A percentile compares a stretch with the other conserved stretches of the same genome.
These are phyloP conservation scores for Silurus aristotelis DNA, from an alignment of 2,797 vertebrate genomes.

Conservation along the genomic window DNA sequence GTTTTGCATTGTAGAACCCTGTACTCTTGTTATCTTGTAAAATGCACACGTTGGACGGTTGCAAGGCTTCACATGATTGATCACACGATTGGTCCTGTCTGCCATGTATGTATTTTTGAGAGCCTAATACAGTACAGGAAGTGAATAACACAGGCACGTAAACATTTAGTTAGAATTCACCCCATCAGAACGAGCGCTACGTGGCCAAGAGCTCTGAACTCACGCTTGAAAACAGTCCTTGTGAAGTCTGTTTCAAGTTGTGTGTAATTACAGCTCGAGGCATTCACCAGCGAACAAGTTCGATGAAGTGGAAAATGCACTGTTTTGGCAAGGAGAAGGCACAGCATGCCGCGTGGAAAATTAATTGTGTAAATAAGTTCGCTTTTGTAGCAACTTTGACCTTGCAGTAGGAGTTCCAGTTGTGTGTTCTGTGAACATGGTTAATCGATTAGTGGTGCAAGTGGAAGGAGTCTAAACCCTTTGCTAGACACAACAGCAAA, in stretches of 20 bases:
- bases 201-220: conserved; percentile 33
- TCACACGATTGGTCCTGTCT: conserved; percentile 37
- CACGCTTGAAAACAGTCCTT: conserved; percentile 58
- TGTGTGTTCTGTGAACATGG: not conserved
- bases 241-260: conserved; percentile 68
- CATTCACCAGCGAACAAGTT: conserved; percentile 61
- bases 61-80: conserved; percentile 31
- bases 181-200: conserved; percentile 3
- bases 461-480: not conserved
- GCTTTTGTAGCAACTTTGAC: conserved; percentile 54
- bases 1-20: not conserved
- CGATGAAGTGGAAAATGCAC: conserved; percentile 56
- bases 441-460: conserved; percentile 8
- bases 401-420: not conserved
- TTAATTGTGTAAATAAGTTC: conserved; percentile 67
- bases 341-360: conserved; percentile 62
- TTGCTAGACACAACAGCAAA: not conserved
- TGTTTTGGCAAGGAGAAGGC: conserved; percentile 53
- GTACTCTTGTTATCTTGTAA: conserved; percentile 11
- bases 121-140: conserved; percentile 24
- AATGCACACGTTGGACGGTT: conserved; percentile 22
- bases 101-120: conserved; percentile 42
- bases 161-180: conserved; percentile 37
- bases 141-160: conserved; percentile 45
- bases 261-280: conserved; percentile 70